Conservation (phyloP, 2,113 vertebrate species). For the Onychostoma macrolepis region DNA sequence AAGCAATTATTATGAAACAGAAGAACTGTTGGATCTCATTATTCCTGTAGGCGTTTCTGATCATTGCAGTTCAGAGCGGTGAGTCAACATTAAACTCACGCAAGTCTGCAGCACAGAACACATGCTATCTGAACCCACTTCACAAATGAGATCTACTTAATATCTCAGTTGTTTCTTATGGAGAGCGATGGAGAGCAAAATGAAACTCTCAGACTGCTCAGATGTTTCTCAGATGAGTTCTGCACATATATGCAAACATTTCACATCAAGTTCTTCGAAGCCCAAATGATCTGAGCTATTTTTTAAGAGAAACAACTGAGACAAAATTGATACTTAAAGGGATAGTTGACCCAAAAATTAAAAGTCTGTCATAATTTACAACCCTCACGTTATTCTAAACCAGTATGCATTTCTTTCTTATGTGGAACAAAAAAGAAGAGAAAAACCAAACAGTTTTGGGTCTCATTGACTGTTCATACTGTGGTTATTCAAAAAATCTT, state of each 20-base stretch:
- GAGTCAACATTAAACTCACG: constrained; percentile 41
- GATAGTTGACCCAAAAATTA: neutral
- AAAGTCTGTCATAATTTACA: neutral
- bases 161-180: neutral
- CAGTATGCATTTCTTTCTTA: neutral
- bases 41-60: constrained; percentile 29
- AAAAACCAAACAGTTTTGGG: too few relatives aligned
- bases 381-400: neutral
- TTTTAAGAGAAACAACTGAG: neutral
- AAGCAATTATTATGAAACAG: constrained; percentile 41
- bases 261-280: neutral
- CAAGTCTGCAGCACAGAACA: constrained; percentile 5
- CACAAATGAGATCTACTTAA: neutral
- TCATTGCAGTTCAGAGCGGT: constrained; percentile 7
- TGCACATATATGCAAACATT: neutral
- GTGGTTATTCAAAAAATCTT: too few relatives aligned
- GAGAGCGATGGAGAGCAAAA: neutral
- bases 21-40: constrained; percentile 36
- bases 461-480: too few relatives aligned
- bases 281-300: neutral
- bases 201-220: neutral
- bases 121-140: neutral
- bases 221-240: neutral
- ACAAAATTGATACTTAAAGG: neutral
- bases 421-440: neutral